These are phyloP conservation scores for Caenorhabditis becei DNA, from an alignment of 2,888 invertebrate genomes.

Conservation along the genomic window DNA sequence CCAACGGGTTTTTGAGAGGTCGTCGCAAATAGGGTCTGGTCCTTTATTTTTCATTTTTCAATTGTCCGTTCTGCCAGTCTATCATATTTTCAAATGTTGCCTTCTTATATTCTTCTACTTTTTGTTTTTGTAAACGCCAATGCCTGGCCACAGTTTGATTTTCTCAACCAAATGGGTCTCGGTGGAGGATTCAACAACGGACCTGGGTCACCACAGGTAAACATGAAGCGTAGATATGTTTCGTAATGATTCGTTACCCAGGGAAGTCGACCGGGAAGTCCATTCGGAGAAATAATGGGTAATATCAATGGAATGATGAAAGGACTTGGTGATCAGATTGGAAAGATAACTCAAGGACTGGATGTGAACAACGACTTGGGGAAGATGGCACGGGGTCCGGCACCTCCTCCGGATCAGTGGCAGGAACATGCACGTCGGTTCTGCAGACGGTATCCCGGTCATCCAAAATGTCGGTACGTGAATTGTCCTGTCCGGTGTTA, in stretches of 20 bases:
- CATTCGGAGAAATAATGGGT: conserved; percentile 44
- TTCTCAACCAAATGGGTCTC: conserved; percentile 57
- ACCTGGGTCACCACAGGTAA: conserved; percentile 21
- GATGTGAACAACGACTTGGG: conserved; percentile 57
- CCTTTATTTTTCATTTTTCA: conserved; percentile 5
- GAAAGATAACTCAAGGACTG: conserved; percentile 38
- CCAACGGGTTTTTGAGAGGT: conserved; percentile 31
- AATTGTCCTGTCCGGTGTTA: too few species aligned
- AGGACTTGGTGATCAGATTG: conserved; percentile 39
- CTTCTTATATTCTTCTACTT: background rate
- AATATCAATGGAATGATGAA: conserved; percentile 47
- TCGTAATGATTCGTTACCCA: background rate
- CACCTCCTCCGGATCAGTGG: conserved; percentile 62
- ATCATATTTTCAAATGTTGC: conserved; percentile 4
- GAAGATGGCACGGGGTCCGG: conserved; percentile 51
- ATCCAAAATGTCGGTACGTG: conserved; percentile 68
- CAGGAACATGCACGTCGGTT: conserved; percentile 62
- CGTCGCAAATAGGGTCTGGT: conserved; percentile 11
- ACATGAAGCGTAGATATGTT: background rate
- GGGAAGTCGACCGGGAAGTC: conserved; percentile 35
- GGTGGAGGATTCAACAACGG: conserved; percentile 42
- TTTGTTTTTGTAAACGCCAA: conserved; percentile 2
- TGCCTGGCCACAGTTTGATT: conserved; percentile 54
- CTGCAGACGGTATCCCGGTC: conserved; percentile 66
- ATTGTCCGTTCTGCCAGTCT: background rate